These are phyloP conservation scores for Ceraclea dissimilis DNA, from an alignment of 2,888 invertebrate genomes.

Conservation along the genomic window DNA sequence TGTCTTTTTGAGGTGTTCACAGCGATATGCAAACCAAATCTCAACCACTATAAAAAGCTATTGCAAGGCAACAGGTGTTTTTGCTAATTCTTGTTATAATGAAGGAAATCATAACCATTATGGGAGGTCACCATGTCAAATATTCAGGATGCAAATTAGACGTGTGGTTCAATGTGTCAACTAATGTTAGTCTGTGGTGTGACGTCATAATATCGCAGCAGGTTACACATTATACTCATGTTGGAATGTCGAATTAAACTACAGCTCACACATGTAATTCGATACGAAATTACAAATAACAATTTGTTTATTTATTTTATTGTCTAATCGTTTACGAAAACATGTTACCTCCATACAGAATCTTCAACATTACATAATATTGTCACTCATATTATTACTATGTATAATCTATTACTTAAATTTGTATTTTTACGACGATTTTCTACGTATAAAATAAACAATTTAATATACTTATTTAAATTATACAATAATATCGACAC, in stretches of 20 bases:
- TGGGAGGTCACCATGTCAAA: background rate
- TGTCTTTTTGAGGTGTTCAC: too few relatives aligned
- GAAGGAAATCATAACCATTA: background rate
- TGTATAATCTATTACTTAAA: background rate
- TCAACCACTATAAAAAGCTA: too few relatives aligned
- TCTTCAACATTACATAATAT: background rate
- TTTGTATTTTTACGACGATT: background rate
- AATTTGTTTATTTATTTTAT: constrained; percentile 1
- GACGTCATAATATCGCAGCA: background rate
- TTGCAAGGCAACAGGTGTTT: too few relatives aligned
- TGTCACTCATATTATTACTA: background rate
- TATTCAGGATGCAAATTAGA: background rate
- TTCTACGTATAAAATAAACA: background rate
- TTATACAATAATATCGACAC: constrained; percentile 1
- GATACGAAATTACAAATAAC: background rate
- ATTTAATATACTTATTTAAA: background rate
- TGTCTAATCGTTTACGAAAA: too few relatives aligned
- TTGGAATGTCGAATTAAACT: background rate
- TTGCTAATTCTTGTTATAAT: too few relatives aligned
- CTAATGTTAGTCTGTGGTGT: background rate
- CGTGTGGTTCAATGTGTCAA: background rate
- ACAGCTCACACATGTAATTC: background rate
- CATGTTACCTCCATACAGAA: background rate
- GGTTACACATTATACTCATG: background rate
- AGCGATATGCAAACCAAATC: too few relatives aligned